Evolutionary conservation across 2,797 vertebrate species (phyloP), one percentile per base, ranked within the genome.

Genomic region (Loris lydekkerianus): DNA sequence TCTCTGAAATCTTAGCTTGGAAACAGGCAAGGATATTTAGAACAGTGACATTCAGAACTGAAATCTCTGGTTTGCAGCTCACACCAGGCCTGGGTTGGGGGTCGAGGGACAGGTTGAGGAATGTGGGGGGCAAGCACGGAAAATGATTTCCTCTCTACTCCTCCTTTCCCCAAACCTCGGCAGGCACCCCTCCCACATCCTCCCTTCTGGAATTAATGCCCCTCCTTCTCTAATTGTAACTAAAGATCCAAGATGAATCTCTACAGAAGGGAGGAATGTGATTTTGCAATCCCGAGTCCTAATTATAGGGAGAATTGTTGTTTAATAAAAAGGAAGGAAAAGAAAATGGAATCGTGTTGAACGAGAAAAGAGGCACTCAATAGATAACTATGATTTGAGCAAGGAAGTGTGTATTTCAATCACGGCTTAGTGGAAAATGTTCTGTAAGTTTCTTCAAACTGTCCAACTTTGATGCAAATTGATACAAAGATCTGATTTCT

Each of bases 221-320:
- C 65, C 78, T 94, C 87, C 70, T 78, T 94, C 93, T 92, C 87
- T 94, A 83, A 91, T 94, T 31, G 0, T 82, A 84, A 93, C 70
- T 89, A 61, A 96, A 92, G 83, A 94, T 77, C 85, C 90, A 89
- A 93, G 85, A 80, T 69, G 82, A 86, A 70, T 96, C 70, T 86
- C 63, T 56, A 70, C 69, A 83, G 80, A 77, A 86, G 82, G 90
- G 80, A 94, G 83, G 93, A 80, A 95, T 90, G 96, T 4, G 88
- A 96, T 97, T 95, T 96, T 93, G 95, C 92, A 97, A 97, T 93
- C 96, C 56, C 11, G 34, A 92, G 61, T 96, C 56, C 92, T 92
- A 86, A 96, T 95, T 72, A 67, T 91, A 72, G 93, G 67, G 80
- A 11, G 61, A 86, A 87, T 49, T 90, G 67, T 80, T 95, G 91